Percentiles rank a stretch among this genome's conserved stretches.
phyloP scores from a whole-genome alignment of 2,113 vertebrate genomes.

The Cyprinodon brontotheroides region DNA sequence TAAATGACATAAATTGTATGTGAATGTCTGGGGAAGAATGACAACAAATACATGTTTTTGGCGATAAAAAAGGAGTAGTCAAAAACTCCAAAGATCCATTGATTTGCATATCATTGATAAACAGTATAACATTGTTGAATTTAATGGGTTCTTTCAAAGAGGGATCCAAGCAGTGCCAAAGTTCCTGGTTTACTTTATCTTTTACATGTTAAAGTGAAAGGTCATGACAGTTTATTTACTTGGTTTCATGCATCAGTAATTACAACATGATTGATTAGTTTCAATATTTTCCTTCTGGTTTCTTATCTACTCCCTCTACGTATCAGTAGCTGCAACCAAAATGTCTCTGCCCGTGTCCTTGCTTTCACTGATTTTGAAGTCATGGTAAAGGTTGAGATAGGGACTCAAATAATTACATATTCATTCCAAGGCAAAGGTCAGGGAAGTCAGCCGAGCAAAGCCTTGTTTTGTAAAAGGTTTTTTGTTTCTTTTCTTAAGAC shows the following conservation, averaged over 20 bases:
- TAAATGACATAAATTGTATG: too few species aligned
- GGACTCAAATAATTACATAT: conserved; percentile 12
- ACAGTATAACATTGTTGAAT: too few species aligned
- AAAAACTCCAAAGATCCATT: too few species aligned
- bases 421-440: conserved; percentile 22
- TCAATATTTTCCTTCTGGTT: conserved; percentile 32
- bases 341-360: conserved; percentile 1
- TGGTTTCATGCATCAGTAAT: conserved; percentile 53
- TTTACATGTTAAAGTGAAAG: conserved; percentile 43
- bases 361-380: conserved; percentile 27
- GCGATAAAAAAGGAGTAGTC: too few species aligned
- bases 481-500: conserved; percentile 34
- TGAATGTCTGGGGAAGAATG: too few species aligned
- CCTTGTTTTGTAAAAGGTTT: conserved; percentile 1
- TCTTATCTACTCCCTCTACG: conserved; percentile 31
- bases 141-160: too few species aligned
- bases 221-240: conserved; percentile 35
- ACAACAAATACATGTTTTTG: too few species aligned
- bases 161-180: conserved; percentile 4
- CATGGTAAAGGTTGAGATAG: conserved; percentile 20
- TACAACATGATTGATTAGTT: conserved; percentile 65
- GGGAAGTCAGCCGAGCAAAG: conserved; percentile 26
- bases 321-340: conserved; percentile 40
- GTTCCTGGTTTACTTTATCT: conserved; percentile 26
- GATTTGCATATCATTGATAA: too few species aligned